Percentiles rank a stretch among this genome's conserved stretches.
Evolutionary conservation across 2,113 vertebrate species (phyloP).

Genomic region (Hypomesus transpacificus): DNA sequence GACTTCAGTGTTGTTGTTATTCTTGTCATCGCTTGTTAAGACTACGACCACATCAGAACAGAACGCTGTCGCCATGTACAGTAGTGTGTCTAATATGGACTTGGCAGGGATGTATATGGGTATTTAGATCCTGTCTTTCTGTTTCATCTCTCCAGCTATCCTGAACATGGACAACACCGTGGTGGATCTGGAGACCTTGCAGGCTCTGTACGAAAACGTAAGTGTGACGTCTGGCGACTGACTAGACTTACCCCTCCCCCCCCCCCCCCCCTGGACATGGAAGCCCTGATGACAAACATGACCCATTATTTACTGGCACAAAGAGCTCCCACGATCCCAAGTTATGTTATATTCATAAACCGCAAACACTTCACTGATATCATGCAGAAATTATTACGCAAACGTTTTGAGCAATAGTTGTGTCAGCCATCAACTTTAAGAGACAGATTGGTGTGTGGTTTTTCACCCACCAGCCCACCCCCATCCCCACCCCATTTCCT

Average conservation of each 20-base stretch:
- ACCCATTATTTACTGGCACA: too few relatives aligned
- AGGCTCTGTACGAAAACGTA: constrained; percentile 96
- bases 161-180: constrained; percentile 95
- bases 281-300: too few relatives aligned
- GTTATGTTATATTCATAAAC: too few relatives aligned
- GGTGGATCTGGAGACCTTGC: constrained; percentile 95
- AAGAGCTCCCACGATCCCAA: too few relatives aligned
- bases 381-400: too few relatives aligned
- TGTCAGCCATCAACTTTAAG: neutral
- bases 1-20: neutral
- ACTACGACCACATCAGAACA: constrained; percentile 21
- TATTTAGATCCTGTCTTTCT: constrained; percentile 29
- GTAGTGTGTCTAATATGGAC: constrained; percentile 8
- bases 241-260: constrained; percentile 21
- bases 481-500: constrained; percentile 13
- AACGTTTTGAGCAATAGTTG: too few relatives aligned
- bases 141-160: constrained; percentile 75
- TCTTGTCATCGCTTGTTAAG: constrained; percentile 25
- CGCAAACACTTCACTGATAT: too few relatives aligned
- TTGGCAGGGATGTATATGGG: neutral
- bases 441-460: constrained; percentile 23
- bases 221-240: constrained; percentile 68
- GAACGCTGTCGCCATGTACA: constrained; percentile 31
- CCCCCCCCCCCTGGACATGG: too few relatives aligned
- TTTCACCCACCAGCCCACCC: constrained; percentile 30